Evolutionary conservation across 2,888 invertebrate species (phyloP), one percentile per base, ranked within the genome.

Genomic region (Oligia latruncula): DNA sequence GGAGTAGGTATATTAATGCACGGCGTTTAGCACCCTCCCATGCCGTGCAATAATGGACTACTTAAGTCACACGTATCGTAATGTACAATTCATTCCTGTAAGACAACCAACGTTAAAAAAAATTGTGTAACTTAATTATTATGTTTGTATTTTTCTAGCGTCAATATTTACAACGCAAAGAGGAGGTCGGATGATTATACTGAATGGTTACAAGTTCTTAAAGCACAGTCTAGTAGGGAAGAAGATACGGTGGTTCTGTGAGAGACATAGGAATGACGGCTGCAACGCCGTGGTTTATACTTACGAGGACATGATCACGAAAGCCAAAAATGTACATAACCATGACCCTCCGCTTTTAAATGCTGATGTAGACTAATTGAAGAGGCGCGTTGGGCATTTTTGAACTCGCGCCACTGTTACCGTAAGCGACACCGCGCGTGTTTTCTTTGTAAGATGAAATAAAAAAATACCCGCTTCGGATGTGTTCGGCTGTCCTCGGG

Each of bases 181-280:
- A 13, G 93, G 93, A 5, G 90, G 89, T 1, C 86, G 84, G 2
- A 88, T 91, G 68, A 90, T 94, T 17, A 43, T 88, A 5, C 35
- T 90, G 20, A 77, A 79, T 1, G 93, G 94, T 0, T 91, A 90
- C 82, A 93, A 88, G 49, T 93, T 90, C 70, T 77, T 88, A 20
- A 91, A 87, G 68, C 93, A 93, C 35, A 86, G 87, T 4, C 74
- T 75, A 0, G 86, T 62, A 2, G 90, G 90, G 0, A 13, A 71
- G 0, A 92, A 90, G 58, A 89, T 88, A 0, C 82, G 93, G 35
- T 94, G 94, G 94, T 88, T 89, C 9, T 90, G 90, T 66, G 86
- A 83, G 4, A 87, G 76, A 15, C 88, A 88, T 40, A 77, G 85
- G 43, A 83, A 80, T 43, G 82, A 78, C 11, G 90, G 83, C 3